These are phyloP conservation scores for Xyliphius kryptos DNA, from an alignment of 2,113 vertebrate genomes.

Conservation along the genomic window DNA sequence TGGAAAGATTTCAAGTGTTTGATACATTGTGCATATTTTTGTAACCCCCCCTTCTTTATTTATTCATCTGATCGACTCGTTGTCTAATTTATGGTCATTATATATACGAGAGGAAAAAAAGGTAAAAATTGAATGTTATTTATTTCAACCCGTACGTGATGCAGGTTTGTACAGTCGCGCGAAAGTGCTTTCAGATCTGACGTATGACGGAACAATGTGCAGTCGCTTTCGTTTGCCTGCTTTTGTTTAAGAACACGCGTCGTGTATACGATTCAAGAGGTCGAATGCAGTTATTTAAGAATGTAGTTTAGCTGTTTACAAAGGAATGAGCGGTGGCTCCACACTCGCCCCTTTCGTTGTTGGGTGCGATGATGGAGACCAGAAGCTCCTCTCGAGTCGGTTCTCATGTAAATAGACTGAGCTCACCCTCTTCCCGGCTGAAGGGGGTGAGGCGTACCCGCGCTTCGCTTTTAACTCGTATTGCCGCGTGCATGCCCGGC, in stretches of 20 bases:
- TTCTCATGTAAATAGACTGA: slow-evolving; percentile 83
- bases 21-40: slow-evolving; percentile 85
- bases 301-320: slow-evolving; percentile 86
- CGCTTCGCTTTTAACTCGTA: slow-evolving; percentile 81
- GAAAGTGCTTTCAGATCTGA: slow-evolving; percentile 55
- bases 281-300: slow-evolving; percentile 79
- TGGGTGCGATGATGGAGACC: slow-evolving; percentile 63
- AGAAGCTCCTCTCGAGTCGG: slow-evolving; percentile 54
- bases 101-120: slow-evolving; percentile 75
- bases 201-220: slow-evolving; percentile 66
- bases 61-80: slow-evolving; percentile 56
- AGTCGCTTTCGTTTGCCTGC: slow-evolving; percentile 66
- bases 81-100: slow-evolving; percentile 74
- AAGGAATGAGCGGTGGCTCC: slow-evolving; percentile 78
- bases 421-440: slow-evolving; percentile 60
- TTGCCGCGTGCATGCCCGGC: slow-evolving; percentile 86
- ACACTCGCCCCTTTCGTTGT: slow-evolving; percentile 83
- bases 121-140: slow-evolving; percentile 76
- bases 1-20: slow-evolving; percentile 67
- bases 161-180: slow-evolving; percentile 65
- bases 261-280: slow-evolving; percentile 58
- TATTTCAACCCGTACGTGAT: slow-evolving; percentile 61
- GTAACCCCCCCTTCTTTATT: slow-evolving; percentile 64
- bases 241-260: slow-evolving; percentile 59
- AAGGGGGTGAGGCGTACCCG: slow-evolving; percentile 72